Conservation (phyloP, 1,140 invertebrate genomes). For the Neodiprion pinetum region DNA sequence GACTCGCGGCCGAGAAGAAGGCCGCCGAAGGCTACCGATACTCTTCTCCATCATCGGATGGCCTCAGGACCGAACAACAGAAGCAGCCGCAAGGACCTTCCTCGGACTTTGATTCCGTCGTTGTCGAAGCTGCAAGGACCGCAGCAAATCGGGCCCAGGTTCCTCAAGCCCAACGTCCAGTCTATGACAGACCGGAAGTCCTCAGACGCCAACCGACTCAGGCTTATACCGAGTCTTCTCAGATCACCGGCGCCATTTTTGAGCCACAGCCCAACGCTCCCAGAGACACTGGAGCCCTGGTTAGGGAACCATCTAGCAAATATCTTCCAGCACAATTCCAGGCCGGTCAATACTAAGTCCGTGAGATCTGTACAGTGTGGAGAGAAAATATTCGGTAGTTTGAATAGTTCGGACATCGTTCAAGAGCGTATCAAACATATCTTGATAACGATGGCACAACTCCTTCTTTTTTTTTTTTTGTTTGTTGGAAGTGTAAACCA, state of each 20-base stretch:
- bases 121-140: not conserved
- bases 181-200: not conserved
- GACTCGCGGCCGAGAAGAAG: constrained; percentile 7
- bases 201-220: not conserved
- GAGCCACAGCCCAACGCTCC: not conserved
- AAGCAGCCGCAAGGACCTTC: not conserved
- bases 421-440: too few species aligned
- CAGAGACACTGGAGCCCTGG: not conserved
- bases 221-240: not conserved
- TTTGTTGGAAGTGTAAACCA: too few species aligned
- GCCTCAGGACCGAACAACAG: not conserved
- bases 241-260: constrained; percentile 8
- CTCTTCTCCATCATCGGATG: not conserved
- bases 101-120: not conserved
- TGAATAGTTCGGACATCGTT: too few species aligned
- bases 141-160: not conserved
- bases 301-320: not conserved
- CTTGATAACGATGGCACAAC: too few species aligned
- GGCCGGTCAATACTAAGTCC: not conserved
- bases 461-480: too few species aligned
- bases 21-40: constrained; percentile 8
- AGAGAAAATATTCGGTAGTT: too few species aligned
- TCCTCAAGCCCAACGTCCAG: not conserved
- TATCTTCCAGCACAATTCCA: constrained; percentile 5
- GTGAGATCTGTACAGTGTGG: not conserved